phyloP scores from a whole-genome alignment of 2,797 vertebrate species.

The Rhinella marina region DNA sequence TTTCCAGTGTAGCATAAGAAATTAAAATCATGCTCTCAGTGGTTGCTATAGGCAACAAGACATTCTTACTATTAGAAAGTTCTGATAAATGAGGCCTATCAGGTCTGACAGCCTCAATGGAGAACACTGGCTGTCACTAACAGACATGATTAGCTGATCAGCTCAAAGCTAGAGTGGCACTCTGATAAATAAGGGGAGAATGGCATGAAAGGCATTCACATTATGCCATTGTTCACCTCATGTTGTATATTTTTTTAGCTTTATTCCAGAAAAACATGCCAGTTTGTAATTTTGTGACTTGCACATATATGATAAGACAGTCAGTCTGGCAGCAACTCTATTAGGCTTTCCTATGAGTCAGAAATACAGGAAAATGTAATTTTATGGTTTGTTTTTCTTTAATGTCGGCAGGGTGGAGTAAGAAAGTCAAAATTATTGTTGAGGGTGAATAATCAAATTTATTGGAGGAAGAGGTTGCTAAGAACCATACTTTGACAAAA shows the following conservation, averaged over 20 bases:
- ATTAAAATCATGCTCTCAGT: too few species aligned
- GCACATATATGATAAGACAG: neutral
- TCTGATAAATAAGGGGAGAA: neutral
- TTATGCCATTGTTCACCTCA: neutral
- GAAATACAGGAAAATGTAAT: slow-evolving; percentile 10
- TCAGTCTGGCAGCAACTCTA: neutral
- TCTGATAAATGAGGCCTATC: too few species aligned
- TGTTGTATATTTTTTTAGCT: neutral
- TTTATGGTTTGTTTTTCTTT: slow-evolving; percentile 12
- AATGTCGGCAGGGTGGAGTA: slow-evolving; percentile 8
- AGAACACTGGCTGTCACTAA: too few species aligned
- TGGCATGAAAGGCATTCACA: neutral
- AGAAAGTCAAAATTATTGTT: neutral
- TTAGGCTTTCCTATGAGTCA: neutral
- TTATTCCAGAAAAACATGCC: neutral
- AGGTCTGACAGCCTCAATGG: too few species aligned
- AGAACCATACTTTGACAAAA: neutral
- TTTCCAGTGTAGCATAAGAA: too few species aligned
- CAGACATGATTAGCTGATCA: neutral
- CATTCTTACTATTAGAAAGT: too few species aligned
- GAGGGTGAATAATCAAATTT: neutral
- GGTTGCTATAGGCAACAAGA: too few species aligned
- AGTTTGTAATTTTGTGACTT: neutral
- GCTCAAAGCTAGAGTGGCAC: neutral
- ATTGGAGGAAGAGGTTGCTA: neutral